Base-by-base conservation (phyloP, 2,113 vertebrate genomes). In the Euleptes europaea region DNA sequence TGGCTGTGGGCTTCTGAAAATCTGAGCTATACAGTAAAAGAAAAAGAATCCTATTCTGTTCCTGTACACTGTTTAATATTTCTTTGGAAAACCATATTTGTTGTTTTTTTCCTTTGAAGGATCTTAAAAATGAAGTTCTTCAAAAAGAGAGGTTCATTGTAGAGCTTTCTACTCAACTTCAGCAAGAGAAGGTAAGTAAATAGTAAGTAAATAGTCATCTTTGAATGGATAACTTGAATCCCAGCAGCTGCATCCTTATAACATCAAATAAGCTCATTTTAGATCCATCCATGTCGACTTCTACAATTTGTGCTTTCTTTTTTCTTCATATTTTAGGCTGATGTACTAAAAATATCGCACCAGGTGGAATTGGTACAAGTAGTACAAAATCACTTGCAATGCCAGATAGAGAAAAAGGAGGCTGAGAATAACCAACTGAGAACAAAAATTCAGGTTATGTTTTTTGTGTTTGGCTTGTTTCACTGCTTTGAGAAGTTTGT, bases 391-490 rank as follows among this genome's bases (percentile, higher is more conserved):
- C 97, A 96, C 81, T 93, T 99, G 19, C 96, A 97, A 65, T 60
- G 86, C 33, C 97, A 98, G 84, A 96, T 98, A 77, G 91, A 93
- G 87, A 97, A 91, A 95, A 98, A 98, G 90, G 97, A 98, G 84
- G 93, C 86, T 0, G 97, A 98, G 86, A 99, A 98, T 88, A 66
- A 92, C 80, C 95, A 97, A 44, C 92, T 98, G 93, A 97, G 94
- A 88, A 89, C 93, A 26, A 95, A 98, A 75, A 93, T 98, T 60
- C 96, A 95, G 97, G 98, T 99, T 80, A 85, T 54, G 70, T 26
- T 83, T 80, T 87, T 86, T 89, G 73, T 44, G 1, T 31, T 82
- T 77, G 69, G 33, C 51, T 88, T 71, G 42, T 83, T 93, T 88
- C 19, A 31, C 19, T 90, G 86, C 80, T 67, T 44, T 89, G 57